These are phyloP conservation scores for Malurus cyaneus DNA, from an alignment of 2,113 vertebrate species.

Conservation along the genomic window DNA sequence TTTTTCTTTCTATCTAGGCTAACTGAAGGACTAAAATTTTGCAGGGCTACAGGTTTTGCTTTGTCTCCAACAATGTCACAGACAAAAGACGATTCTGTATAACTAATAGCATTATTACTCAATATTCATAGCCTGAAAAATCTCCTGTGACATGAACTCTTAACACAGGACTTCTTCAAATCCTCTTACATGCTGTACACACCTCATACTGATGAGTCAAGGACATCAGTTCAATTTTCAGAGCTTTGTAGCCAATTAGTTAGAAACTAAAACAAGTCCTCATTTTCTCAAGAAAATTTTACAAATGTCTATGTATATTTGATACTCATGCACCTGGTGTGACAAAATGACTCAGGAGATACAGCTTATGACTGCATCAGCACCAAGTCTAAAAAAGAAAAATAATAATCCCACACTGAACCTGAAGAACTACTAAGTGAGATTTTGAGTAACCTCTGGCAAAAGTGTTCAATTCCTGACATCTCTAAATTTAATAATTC, in stretches of 20 bases:
- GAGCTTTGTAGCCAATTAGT: not conserved
- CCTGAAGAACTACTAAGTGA: not conserved
- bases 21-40: not conserved
- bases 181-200: constrained; percentile 9
- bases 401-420: not conserved
- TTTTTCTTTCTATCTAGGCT: not conserved
- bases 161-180: not conserved
- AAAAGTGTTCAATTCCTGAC: not conserved
- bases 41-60: not conserved
- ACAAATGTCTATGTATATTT: not conserved
- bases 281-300: not conserved
- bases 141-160: not conserved
- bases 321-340: not conserved
- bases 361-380: not conserved
- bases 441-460: not conserved
- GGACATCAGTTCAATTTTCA: not conserved
- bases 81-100: not conserved
- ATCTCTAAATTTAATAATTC: not conserved
- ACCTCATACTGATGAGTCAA: not conserved
- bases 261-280: not conserved
- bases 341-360: not conserved
- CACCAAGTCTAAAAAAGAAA: not conserved
- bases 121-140: not conserved
- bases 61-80: not conserved
- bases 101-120: not conserved